Base-by-base conservation (phyloP, 2,797 vertebrate genomes). In the Pyrocephalus nanus region DNA sequence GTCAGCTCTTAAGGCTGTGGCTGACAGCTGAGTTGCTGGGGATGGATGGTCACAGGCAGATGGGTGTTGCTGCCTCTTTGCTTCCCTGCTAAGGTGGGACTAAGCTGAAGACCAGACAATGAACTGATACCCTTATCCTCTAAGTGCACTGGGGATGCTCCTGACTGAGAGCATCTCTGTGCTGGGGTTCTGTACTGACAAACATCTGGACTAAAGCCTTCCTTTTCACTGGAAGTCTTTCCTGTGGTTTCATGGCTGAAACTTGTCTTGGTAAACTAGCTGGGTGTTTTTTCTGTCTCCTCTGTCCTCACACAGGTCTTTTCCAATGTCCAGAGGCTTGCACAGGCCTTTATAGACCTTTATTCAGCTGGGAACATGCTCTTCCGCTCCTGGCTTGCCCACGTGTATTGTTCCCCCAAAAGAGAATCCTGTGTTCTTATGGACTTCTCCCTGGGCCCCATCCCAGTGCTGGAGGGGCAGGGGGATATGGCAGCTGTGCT, bases 301-400 rank as follows among this genome's bases (percentile, higher is more conserved):
- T 94, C 55, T 95, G 1, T 79, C 58, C 86, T 72, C 96, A 48
- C 34, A 74, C 95, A 99, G 99, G 97, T 99, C 29, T 99, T 99
- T 97, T 98, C 97, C 70, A 98, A 96, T 12, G 97, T 99, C 85
- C 99, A 99, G 95, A 98, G 99, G 95, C 97, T 99, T 55, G 95
- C 98, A 30, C 97, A 98, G 67, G 98, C 98, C 73, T 99, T 99
- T 62, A 98, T 99, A 91, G 98, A 98, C 82, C 98, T 99, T 23
- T 98, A 98, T 92, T 94, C 97, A 34, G 98, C 99, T 91, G 99
- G 99, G 25, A 99, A 99, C 97, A 97, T 99, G 93, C 97, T 99
- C 8, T 99, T 99, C 94, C 98, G 98, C 92, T 95, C 97, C 73
- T 99, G 99, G 99, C 96, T 98, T 14, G 98, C 98, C 6, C 38